Evolutionary conservation across 2,888 invertebrate species (phyloP), one percentile per base, ranked within the genome.

Genomic region (Macropis europaea): DNA sequence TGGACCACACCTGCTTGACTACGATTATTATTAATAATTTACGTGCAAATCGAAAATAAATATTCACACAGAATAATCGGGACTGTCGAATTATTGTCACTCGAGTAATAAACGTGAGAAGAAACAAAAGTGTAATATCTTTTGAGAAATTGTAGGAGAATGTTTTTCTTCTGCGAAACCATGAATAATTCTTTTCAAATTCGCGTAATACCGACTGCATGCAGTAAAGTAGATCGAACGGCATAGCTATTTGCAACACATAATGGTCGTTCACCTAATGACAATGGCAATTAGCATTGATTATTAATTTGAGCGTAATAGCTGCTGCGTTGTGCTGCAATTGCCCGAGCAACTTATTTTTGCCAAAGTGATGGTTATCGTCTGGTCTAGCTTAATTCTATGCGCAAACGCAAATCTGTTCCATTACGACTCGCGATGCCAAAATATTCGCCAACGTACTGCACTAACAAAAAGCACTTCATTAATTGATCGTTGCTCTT

Each of bases 221-320:
- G n/a, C 11, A 6, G 11, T 50, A 59, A 71, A 54, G 59, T 59
- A 48, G 42, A 71, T 59, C 34, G 52, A 47, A 50, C 53, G 38
- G 24, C 43, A 22, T 54, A 64, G 60, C 60, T 60, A 71, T 52
- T 50, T 48, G 24, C 28, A 38, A 60, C 17, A 60, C 60, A 38
- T 59, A 73, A 64, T 50, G 72, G 71, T 60, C 60, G 64, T 71
- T 52, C 64, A 64, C 72, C 72, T 73, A 73, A 73, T 73, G 73
- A 73, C 73, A 73, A 73, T 71, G 48, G 71, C 60, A 71, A 73
- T 73, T 73, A 73, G 73, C 72, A 73, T 73, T 71, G 73, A 73
- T 73, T 73, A 73, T 73, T 73, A 71, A 73, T 73, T 73, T 73
- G 59, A 64, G 43, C 48, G 72, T 71, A 73, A 71, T 64, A 59